These are phyloP conservation scores for Lamellibrachia columna DNA, from an alignment of 2,888 invertebrate genomes.

Conservation along the genomic window DNA sequence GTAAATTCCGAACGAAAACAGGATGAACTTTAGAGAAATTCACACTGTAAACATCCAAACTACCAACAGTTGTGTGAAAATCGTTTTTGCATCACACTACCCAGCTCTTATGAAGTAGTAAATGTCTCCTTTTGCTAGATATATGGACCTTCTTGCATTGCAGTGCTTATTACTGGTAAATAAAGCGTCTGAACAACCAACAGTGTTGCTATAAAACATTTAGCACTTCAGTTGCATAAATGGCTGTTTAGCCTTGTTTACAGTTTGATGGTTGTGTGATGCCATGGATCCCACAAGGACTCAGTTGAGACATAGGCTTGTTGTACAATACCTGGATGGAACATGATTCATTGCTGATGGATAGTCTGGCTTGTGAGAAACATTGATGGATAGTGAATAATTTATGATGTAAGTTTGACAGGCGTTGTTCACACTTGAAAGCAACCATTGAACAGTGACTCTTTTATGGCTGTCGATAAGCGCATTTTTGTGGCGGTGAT, in stretches of 20 bases:
- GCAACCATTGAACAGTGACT: neutral
- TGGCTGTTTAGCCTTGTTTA: neutral
- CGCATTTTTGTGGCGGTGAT: neutral
- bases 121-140: slow-evolving; percentile 7
- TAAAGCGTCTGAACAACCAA: neutral
- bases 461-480: slow-evolving; percentile 6
- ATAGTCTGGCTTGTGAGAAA: neutral
- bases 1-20: neutral
- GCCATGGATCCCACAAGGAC: neutral
- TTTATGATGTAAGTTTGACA: neutral
- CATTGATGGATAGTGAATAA: neutral
- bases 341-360: neutral
- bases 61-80: neutral
- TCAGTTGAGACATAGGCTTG: neutral
- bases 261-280: neutral
- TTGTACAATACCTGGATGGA: neutral
- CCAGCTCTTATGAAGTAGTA: neutral
- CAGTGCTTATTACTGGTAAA: neutral
- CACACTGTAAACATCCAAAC: neutral
- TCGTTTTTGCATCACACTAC: neutral
- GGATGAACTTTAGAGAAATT: neutral
- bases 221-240: neutral
- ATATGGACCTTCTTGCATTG: neutral
- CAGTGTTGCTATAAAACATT: neutral
- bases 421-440: slow-evolving; percentile 1